phyloP scores from a whole-genome alignment of 2,888 invertebrate genomes.

The Branchellion lobata region DNA sequence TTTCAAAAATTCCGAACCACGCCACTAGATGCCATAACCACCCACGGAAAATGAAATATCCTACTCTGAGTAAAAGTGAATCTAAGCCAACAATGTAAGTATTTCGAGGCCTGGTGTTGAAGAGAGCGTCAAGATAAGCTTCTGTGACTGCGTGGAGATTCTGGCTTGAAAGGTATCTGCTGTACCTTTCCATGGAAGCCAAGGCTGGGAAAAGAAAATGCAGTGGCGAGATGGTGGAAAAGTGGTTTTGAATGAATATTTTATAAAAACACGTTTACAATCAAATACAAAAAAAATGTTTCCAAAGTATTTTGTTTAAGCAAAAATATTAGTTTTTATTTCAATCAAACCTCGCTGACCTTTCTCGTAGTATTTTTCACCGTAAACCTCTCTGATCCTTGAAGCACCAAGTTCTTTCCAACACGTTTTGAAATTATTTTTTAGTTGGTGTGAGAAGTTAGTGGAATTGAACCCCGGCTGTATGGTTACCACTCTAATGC shows the following conservation, averaged over 20 bases:
- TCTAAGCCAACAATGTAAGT: not conserved
- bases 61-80: not conserved
- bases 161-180: not conserved
- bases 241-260: not conserved
- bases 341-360: too few relatives aligned
- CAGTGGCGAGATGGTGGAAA: not conserved
- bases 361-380: slow-evolving; percentile 39
- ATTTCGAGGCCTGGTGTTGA: not conserved
- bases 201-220: slow-evolving; percentile 28
- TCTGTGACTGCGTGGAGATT: slow-evolving; percentile 33
- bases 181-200: slow-evolving; percentile 10
- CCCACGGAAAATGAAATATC: not conserved
- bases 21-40: not conserved
- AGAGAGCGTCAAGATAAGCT: slow-evolving; percentile 43
- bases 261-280: not conserved
- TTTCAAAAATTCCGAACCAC: not conserved
- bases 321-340: too few relatives aligned
- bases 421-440: not conserved
- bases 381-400: slow-evolving; percentile 31
- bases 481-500: slow-evolving; percentile 33
- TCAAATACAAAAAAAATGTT: too few relatives aligned
- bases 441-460: slow-evolving; percentile 9
- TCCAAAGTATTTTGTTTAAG: too few relatives aligned
- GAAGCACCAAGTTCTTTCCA: slow-evolving; percentile 34
- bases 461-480: slow-evolving; percentile 42